phyloP scores from a whole-genome alignment of 92 coral and sea anemone species.

The Chrysogorgia sp. region DNA sequence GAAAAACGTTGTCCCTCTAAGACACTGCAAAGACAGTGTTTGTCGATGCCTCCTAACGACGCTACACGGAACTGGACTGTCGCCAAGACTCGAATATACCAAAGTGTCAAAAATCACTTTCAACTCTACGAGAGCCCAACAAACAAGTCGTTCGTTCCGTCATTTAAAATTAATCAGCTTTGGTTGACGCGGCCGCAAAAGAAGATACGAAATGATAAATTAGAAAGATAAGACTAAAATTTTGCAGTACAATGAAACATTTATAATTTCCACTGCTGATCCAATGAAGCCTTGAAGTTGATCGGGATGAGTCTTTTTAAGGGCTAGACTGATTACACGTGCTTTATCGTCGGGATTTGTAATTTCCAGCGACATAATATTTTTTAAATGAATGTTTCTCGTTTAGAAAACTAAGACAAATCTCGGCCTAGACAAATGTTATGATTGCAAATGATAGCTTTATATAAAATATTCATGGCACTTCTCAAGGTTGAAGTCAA shows the following conservation, averaged over 20 bases:
- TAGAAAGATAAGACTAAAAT: conserved; percentile 8
- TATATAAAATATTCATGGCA: conserved; percentile 11
- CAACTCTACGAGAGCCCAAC: background rate
- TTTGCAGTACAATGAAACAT: conserved; percentile 11
- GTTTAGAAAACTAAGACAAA: background rate
- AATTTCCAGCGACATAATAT: too few relatives aligned
- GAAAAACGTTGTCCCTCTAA: too few relatives aligned
- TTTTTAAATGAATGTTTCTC: too few relatives aligned
- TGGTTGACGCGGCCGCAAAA: conserved; percentile 25
- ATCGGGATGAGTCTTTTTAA: too few relatives aligned
- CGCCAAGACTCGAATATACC: too few relatives aligned
- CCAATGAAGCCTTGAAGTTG: conserved; percentile 94
- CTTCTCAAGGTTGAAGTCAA: conserved; percentile 24
- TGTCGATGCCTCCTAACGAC: too few relatives aligned
- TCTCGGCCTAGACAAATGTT: background rate
- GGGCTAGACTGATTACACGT: too few relatives aligned
- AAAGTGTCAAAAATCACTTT: conserved; percentile 17
- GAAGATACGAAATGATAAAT: conserved; percentile 14
- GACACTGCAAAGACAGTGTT: too few relatives aligned
- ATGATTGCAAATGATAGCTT: conserved; percentile 20
- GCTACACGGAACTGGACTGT: too few relatives aligned
- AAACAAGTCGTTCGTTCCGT: background rate
- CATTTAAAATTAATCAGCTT: conserved; percentile 41
- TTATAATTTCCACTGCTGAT: conserved; percentile 68
- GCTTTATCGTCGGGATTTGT: too few relatives aligned